phyloP scores from a whole-genome alignment of 2,888 invertebrate species.

The Scaptomyza polygonia region DNA sequence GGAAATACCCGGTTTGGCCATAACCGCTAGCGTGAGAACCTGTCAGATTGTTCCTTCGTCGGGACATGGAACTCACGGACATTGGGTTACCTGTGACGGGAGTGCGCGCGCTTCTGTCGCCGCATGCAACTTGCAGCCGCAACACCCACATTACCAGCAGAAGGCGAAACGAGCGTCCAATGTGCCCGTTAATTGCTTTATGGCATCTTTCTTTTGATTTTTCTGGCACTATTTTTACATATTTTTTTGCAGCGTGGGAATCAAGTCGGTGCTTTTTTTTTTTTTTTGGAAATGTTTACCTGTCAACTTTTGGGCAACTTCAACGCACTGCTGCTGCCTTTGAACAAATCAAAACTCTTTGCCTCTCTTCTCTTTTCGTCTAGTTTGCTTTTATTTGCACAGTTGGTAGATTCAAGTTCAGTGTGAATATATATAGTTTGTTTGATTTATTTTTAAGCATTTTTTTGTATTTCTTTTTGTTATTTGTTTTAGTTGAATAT shows the following conservation, averaged over 20 bases:
- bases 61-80: background rate
- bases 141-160: conserved; percentile 75
- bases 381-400: conserved; percentile 4
- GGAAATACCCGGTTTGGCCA: conserved; percentile 59
- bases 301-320: conserved; percentile 41
- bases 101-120: conserved; percentile 23
- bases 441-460: conserved; percentile 68
- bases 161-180: conserved; percentile 47
- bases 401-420: conserved; percentile 64
- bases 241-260: conserved; percentile 64
- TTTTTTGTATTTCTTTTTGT: conserved; percentile 13
- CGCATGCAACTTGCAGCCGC: conserved; percentile 66
- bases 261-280: conserved; percentile 9
- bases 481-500: conserved; percentile 33
- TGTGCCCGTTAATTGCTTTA: conserved; percentile 75
- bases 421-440: too few relatives aligned
- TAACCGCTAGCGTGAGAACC: conserved; percentile 74
- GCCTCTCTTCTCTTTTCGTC: conserved; percentile 1
- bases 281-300: conserved; percentile 43
- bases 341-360: background rate
- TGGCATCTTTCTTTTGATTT: conserved; percentile 39
- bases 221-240: background rate
- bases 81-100: conserved; percentile 35
- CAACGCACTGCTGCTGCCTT: conserved; percentile 14
- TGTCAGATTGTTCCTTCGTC: conserved; percentile 3